Conservation (phyloP, 2,888 invertebrate species). For the Anticlea derivata region DNA sequence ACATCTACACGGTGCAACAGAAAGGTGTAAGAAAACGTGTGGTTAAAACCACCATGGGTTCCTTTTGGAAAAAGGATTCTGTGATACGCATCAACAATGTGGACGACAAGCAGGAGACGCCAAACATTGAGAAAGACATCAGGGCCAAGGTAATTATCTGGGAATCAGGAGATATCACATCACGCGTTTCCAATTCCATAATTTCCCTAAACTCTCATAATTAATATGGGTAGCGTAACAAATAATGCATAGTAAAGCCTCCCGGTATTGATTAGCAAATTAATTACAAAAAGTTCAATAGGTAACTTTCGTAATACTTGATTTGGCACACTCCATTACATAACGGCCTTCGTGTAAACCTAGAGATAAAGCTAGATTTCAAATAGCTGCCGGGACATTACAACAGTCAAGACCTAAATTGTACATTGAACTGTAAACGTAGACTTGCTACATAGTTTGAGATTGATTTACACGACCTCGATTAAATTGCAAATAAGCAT, state of each 20-base stretch:
- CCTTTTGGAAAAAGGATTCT: conserved; percentile 88
- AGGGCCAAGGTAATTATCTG: conserved; percentile 84
- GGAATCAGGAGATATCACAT: conserved; percentile 30
- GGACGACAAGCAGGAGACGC: conserved; percentile 87
- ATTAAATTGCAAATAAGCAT: conserved; percentile 48
- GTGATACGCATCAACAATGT: conserved; percentile 89
- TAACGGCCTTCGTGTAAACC: conserved; percentile 42
- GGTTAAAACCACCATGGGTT: conserved; percentile 84
- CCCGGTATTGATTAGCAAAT: conserved; percentile 26
- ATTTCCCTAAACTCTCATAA: conserved; percentile 10
- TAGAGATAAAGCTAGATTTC: conserved; percentile 37
- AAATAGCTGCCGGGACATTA: conserved; percentile 27
- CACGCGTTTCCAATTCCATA: conserved; percentile 69
- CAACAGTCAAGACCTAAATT: conserved; percentile 31
- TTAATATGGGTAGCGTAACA: not conserved
- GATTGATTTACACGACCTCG: conserved; percentile 39
- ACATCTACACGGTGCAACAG: conserved; percentile 86
- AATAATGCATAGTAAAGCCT: conserved; percentile 15
- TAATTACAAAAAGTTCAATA: conserved; percentile 29
- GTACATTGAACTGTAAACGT: conserved; percentile 18
- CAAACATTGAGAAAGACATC: conserved; percentile 87
- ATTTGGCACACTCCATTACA: conserved; percentile 35
- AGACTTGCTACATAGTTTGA: conserved; percentile 21
- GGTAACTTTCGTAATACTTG: conserved; percentile 39
- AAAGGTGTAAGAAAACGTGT: conserved; percentile 85